Conservation (phyloP, 2,888 invertebrate genomes). For the Sialis lutaria region DNA sequence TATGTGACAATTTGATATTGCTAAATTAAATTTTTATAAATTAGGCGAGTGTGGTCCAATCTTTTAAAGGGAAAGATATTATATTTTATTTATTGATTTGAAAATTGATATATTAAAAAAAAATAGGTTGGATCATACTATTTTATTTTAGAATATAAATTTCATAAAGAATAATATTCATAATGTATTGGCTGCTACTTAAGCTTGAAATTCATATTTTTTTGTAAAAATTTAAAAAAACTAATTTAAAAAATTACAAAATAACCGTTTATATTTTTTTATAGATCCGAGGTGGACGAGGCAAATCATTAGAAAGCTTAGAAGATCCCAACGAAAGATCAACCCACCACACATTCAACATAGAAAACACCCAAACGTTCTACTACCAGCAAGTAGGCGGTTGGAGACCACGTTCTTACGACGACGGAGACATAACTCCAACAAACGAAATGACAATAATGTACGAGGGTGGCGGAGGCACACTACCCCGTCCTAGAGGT, state of each 20-base stretch:
- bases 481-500: constrained; percentile 69
- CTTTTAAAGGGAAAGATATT: too few relatives aligned
- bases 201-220: not conserved
- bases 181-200: too few relatives aligned
- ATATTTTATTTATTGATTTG: too few relatives aligned
- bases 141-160: too few relatives aligned
- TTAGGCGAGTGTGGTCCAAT: too few relatives aligned
- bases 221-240: not conserved
- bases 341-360: constrained; percentile 39
- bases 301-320: constrained; percentile 70
- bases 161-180: too few relatives aligned
- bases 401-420: constrained; percentile 60
- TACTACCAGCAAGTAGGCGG: constrained; percentile 28
- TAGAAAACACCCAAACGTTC: constrained; percentile 41
- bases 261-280: constrained; percentile 12
- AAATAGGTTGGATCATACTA: too few relatives aligned
- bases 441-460: constrained; percentile 51
- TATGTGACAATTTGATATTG: too few relatives aligned
- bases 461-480: constrained; percentile 64
- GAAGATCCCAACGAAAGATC: constrained; percentile 58
- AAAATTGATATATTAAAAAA: too few relatives aligned
- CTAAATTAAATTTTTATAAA: too few relatives aligned
- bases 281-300: constrained; percentile 66
- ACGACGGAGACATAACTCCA: constrained; percentile 80
- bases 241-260: not conserved